A percentile compares a stretch with the other conserved stretches of the same genome.
Evolutionary conservation across 1,140 invertebrate species (phyloP).

Genomic region (Lepidurus packardi): DNA sequence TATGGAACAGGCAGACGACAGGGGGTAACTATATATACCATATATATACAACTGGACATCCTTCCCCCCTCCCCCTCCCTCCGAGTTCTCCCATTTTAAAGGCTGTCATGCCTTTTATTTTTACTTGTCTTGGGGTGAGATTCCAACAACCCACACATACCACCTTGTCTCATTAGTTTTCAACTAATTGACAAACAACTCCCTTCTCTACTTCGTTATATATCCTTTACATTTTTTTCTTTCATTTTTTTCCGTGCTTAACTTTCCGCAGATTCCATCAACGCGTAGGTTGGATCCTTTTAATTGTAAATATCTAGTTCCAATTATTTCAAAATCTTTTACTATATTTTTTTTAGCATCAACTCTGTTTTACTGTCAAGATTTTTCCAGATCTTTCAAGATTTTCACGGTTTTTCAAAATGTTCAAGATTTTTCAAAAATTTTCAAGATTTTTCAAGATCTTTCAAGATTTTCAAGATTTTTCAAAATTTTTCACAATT

Average conservation of each 20-base stretch:
- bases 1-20: not conserved
- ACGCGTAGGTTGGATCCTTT: too few relatives aligned
- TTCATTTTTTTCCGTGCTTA: not conserved
- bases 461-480: too few relatives aligned
- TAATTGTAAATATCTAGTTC: too few relatives aligned
- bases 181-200: slow-evolving; percentile 5
- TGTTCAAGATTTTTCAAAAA: too few relatives aligned
- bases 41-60: not conserved
- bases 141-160: slow-evolving; percentile 21
- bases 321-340: too few relatives aligned
- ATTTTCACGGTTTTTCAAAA: too few relatives aligned
- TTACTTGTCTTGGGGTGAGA: not conserved
- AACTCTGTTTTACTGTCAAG: too few relatives aligned
- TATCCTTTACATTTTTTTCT: not conserved
- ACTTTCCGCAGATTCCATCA: too few relatives aligned
- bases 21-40: slow-evolving; percentile 3
- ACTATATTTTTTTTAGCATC: too few relatives aligned
- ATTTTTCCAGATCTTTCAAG: too few relatives aligned
- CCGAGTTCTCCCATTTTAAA: not conserved
- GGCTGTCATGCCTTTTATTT: not conserved
- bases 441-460: too few relatives aligned
- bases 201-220: not conserved
- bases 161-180: slow-evolving; percentile 19
- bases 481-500: too few relatives aligned
- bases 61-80: not conserved